Evolutionary conservation across 2,113 vertebrate genomes (phyloP).

Genomic region (Rutilus rutilus): DNA sequence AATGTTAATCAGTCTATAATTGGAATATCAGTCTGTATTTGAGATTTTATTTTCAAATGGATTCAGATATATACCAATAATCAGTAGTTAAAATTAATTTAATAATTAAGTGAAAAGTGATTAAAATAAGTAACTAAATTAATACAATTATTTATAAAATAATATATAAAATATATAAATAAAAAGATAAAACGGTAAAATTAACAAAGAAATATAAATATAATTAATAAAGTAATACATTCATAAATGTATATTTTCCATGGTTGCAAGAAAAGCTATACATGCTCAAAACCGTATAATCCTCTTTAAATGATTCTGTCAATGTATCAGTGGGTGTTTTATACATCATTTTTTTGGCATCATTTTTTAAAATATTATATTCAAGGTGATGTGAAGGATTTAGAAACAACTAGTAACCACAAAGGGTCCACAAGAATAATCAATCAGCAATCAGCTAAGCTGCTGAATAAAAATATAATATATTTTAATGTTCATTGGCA

Average conservation of each 20-base stretch:
- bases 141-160: too few species aligned
- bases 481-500: slow-evolving; percentile 2
- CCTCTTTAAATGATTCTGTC: neutral
- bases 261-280: too few species aligned
- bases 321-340: neutral
- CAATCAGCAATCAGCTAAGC: neutral
- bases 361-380: neutral
- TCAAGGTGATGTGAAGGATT: slow-evolving; percentile 6
- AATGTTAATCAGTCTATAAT: neutral
- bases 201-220: too few species aligned
- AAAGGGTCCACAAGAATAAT: neutral
- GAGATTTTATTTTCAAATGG: neutral
- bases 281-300: too few species aligned
- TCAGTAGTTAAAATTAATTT: neutral
- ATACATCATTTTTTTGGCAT: neutral
- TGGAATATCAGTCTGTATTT: neutral
- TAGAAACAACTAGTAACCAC: neutral
- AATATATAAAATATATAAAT: too few species aligned
- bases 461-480: neutral
- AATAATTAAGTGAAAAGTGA: neutral
- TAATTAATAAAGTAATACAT: too few species aligned
- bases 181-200: too few species aligned
- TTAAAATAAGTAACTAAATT: neutral
- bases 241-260: too few species aligned
- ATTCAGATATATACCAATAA: neutral